phyloP scores from a whole-genome alignment of 2,888 invertebrate genomes.

The Temnothorax unifasciatus region DNA sequence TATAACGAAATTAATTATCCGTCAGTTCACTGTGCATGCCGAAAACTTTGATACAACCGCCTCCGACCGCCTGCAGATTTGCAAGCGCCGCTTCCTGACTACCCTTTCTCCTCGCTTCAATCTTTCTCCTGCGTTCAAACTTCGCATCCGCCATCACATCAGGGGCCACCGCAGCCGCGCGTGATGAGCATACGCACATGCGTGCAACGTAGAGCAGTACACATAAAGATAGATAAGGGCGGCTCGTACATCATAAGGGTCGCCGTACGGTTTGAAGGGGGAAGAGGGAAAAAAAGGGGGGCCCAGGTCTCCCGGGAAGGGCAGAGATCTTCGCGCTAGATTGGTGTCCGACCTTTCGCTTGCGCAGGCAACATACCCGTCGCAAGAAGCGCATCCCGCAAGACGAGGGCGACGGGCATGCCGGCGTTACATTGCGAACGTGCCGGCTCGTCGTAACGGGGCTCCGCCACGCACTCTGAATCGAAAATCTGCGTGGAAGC shows the following conservation, averaged over 20 bases:
- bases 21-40: neutral
- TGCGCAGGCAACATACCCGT: conserved; percentile 12
- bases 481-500: conserved; percentile 50
- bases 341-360: conserved; percentile 55
- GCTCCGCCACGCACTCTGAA: conserved; percentile 43
- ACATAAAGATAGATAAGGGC: conserved; percentile 76
- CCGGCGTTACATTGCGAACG: conserved; percentile 42
- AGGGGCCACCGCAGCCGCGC: conserved; percentile 72
- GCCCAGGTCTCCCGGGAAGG: conserved; percentile 56
- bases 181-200: conserved; percentile 77
- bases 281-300: neutral
- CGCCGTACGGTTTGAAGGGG: conserved; percentile 50
- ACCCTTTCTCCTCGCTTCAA: conserved; percentile 41
- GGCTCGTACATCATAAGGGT: conserved; percentile 74
- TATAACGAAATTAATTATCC: conserved; percentile 3
- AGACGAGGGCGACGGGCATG: conserved; percentile 35
- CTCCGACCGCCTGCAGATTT: neutral
- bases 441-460: conserved; percentile 45
- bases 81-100: conserved; percentile 22
- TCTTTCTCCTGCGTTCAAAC: conserved; percentile 62
- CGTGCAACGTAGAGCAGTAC: conserved; percentile 67
- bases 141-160: conserved; percentile 53
- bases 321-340: conserved; percentile 72
- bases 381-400: conserved; percentile 53
- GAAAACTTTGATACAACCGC: neutral